Evolutionary conservation across 2,797 vertebrate species (phyloP).

Genomic region (Holocentrus rufus): DNA sequence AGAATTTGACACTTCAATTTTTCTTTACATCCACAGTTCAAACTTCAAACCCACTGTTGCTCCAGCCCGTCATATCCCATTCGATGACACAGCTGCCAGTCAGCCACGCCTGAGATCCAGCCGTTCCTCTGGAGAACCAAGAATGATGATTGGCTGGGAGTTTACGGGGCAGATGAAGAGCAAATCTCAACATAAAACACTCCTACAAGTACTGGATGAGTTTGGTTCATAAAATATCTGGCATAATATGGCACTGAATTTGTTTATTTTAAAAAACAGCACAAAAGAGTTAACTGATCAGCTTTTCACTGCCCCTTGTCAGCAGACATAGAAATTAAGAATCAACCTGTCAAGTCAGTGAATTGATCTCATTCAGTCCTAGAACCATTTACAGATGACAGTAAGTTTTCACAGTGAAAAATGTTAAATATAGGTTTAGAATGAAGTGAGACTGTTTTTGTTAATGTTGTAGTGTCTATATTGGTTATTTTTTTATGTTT

Average conservation of each 20-base stretch:
- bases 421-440: slow-evolving; percentile 34
- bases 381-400: slow-evolving; percentile 25
- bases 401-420: slow-evolving; percentile 28
- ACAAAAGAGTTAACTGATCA: background rate
- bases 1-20: too few species aligned
- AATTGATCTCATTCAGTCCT: slow-evolving; percentile 33
- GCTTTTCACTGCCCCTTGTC: slow-evolving; percentile 13
- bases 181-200: slow-evolving; percentile 10
- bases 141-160: slow-evolving; percentile 25
- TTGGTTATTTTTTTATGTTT: slow-evolving; percentile 80
- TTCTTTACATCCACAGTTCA: slow-evolving; percentile 81
- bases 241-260: slow-evolving; percentile 5
- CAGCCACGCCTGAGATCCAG: slow-evolving; percentile 86
- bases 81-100: slow-evolving; percentile 92
- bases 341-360: slow-evolving; percentile 18
- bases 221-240: slow-evolving; percentile 4
- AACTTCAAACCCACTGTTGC: slow-evolving; percentile 88
- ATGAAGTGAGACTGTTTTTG: slow-evolving; percentile 51
- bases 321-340: background rate
- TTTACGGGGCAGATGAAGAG: slow-evolving; percentile 26
- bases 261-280: too few species aligned
- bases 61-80: slow-evolving; percentile 90
- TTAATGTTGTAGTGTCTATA: slow-evolving; percentile 66
- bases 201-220: background rate
- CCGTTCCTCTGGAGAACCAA: slow-evolving; percentile 3